Evolutionary conservation across 1,140 invertebrate genomes (phyloP), one percentile per base, ranked within the genome.

Genomic region (Meloidogyne chitwoodi): DNA sequence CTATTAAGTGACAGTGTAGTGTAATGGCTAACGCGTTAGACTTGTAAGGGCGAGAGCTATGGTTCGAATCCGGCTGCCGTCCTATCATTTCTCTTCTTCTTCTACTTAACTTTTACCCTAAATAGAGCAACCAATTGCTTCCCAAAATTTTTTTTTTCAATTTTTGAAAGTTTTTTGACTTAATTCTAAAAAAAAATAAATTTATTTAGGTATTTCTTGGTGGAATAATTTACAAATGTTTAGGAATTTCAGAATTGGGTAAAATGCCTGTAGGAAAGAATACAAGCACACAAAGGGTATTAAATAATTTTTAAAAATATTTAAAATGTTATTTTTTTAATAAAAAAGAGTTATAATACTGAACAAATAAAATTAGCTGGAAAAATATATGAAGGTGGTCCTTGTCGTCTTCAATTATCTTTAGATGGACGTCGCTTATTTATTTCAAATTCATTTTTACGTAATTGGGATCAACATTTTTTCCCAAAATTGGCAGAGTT

Each of bases 351-450:
- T 64, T 76, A 63, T 11, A 73, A 73, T 38, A 73, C 71, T 22
- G 41, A 68, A 61, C 61, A 67, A 62, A 48, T 34, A 66, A 24
- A 41, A n/a, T 56, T 80, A 3, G n/a, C 24, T 27, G 75, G 68
- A 16, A 29, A 29, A 31, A 14, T 90, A 63, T 87, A 96, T 10
- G 88, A 92, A 68, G 95, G 94, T 11, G 91, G 92, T 1, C 93
- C 94, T 0, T 95, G 98, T 88, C 98, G 98, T 94, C 87, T 98
- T 65, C 95, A 98, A 86, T 88, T 98, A 0, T 96, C 94, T 80
- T 88, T 98, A 65, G 96, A 98, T 88, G 96, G 96, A 2, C 93
- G 92, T 87, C 90, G 96, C 22, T 89, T 98, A 14, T 98, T 96
- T 85, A 92, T 95, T 0, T 94, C 93, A 0, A 92, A 92, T 1